Conservation (phyloP, 2,888 invertebrate genomes). For the Eupithecia vulgata region DNA sequence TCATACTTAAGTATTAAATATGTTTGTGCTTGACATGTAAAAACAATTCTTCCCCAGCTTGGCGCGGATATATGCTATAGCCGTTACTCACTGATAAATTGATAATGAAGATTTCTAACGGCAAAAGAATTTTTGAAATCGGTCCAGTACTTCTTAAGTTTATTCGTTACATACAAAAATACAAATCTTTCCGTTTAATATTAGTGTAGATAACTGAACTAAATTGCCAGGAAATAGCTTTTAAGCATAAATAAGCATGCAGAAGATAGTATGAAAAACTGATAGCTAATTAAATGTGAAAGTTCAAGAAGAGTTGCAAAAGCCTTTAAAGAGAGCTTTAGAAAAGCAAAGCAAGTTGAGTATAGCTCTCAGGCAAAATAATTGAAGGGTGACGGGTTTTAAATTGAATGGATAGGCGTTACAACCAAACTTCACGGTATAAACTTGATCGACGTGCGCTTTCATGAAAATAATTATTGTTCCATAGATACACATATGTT, state of each 20-base stretch:
- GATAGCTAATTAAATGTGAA: neutral
- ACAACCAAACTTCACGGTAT: conserved; percentile 54
- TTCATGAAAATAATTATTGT: conserved; percentile 55
- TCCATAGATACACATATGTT: conserved; percentile 33
- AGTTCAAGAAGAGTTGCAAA: neutral
- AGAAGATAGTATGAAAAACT: neutral
- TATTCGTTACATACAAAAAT: too few relatives aligned
- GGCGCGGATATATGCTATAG: too few relatives aligned
- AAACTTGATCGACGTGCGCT: conserved; percentile 51
- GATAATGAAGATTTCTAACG: too few relatives aligned
- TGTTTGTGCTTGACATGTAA: too few relatives aligned
- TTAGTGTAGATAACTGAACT: too few relatives aligned
- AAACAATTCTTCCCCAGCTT: too few relatives aligned
- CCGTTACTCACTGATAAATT: too few relatives aligned
- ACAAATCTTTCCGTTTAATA: too few relatives aligned
- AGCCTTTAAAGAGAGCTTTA: conserved; percentile 2
- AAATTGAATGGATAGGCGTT: conserved; percentile 53
- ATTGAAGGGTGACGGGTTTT: conserved; percentile 39
- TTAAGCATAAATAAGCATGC: neutral
- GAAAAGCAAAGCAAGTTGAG: neutral
- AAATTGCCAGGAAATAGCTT: neutral
- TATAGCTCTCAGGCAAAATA: conserved; percentile 10
- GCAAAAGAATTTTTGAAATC: too few relatives aligned
- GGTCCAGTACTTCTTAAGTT: too few relatives aligned
- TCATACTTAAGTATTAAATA: too few relatives aligned